phyloP scores from a whole-genome alignment of 2,797 vertebrate genomes.

The Acipenser transmontanus region DNA sequence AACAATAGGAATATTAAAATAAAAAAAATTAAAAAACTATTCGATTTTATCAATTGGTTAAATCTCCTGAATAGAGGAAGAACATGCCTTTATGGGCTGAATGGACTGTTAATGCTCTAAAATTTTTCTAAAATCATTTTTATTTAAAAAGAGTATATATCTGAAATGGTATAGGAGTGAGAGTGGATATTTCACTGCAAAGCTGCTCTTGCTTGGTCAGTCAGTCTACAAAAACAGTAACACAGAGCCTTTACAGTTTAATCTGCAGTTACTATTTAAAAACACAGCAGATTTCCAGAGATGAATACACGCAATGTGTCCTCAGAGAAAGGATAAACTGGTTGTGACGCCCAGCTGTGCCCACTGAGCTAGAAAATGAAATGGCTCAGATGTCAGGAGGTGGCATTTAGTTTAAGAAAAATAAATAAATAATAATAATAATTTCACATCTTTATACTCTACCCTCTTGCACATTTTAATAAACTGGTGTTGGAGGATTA shows the following conservation, averaged over 20 bases:
- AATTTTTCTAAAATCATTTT: too few species aligned
- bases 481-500: constrained; percentile 9
- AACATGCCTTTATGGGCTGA: too few species aligned
- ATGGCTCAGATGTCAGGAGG: constrained; percentile 36
- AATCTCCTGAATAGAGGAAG: too few species aligned
- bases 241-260: constrained; percentile 12
- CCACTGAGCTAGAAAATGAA: constrained; percentile 37
- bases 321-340: constrained; percentile 25
- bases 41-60: too few species aligned
- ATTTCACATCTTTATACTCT: not conserved
- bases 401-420: constrained; percentile 32
- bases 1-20: too few species aligned
- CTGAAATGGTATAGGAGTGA: constrained; percentile 17
- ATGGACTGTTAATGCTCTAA: too few species aligned
- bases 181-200: constrained; percentile 5
- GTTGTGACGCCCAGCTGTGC: constrained; percentile 45
- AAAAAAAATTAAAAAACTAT: too few species aligned
- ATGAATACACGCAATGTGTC: constrained; percentile 31
- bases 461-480: not conserved
- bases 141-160: too few species aligned
- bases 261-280: constrained; percentile 21
- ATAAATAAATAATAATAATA: constrained; percentile 16
- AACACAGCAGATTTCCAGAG: constrained; percentile 25
- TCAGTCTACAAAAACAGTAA: constrained; percentile 7
- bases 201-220: constrained; percentile 12